Base-by-base conservation (phyloP, 2,113 vertebrate species). In the Lepisosteus oculatus region DNA sequence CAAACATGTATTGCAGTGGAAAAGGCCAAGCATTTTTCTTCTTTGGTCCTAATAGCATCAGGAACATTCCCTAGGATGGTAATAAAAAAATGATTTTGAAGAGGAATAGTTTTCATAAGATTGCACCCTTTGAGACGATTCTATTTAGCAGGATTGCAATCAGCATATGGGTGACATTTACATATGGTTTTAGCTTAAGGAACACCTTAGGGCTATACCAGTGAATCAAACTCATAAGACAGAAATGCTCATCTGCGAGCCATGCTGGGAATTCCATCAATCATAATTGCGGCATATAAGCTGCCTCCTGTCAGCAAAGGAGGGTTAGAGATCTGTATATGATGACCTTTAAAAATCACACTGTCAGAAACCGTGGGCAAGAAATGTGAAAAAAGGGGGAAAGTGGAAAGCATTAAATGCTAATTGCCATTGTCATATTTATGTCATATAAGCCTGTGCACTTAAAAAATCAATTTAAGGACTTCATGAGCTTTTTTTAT, bases 231-330 rank as follows among this genome's bases (percentile, higher is more conserved):
- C 57, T 59, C 12, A 59, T 59, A 59, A 59, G n/a, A 59, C 2
- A 51, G 9, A 51, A 9, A 59, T 15, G 14, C n/a, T 59, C 11
- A n/a, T 59, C 13, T 59, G 72, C 66, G 69, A 69, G 72, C 71
- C 67, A 75, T 74, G 68, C 67, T 61, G 69, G 63, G 51, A 65
- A 75, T 79, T 72, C 72, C 80, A 84, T 84, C 79, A 80, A 80
- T 86, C 83, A 81, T 72, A 66, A 45, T 76, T 73, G 54, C 75
- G 71, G 72, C 45, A 70, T 64, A 75, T 81, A 45, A 43, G 15
- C 12, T 55, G 41, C 42, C 63, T 7, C n/a, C 13, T 45, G 12
- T n/a, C 7, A 69, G 65, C 45, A 17, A 13, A 41, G 62, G 57
- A 61, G 64, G 65, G 72, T 74, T 72, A 76, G 68, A 69, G 74